Percentiles rank a stretch among this genome's conserved stretches.
Conservation (phyloP, 1,140 invertebrate genomes). For the Calliphora vicina region DNA sequence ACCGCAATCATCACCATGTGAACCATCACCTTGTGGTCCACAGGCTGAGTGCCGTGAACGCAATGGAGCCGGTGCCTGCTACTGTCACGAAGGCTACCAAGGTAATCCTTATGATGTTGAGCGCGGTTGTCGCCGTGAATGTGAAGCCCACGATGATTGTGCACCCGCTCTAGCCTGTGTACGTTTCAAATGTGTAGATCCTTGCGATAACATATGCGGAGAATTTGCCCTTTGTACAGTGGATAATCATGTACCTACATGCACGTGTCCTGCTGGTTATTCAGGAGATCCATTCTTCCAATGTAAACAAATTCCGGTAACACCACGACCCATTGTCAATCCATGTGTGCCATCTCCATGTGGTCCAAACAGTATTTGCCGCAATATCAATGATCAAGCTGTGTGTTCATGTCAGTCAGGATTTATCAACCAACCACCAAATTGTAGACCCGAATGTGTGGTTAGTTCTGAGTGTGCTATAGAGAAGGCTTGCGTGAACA, state of each 20-base stretch:
- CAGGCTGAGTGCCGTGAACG: conserved; percentile 74
- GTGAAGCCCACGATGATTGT: conserved; percentile 80
- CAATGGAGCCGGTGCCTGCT: conserved; percentile 73
- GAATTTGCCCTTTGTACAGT: conserved; percentile 77
- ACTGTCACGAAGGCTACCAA: conserved; percentile 73
- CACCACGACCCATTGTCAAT: conserved; percentile 57
- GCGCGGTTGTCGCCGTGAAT: conserved; percentile 77
- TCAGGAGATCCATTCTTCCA: conserved; percentile 83
- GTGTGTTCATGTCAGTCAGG: conserved; percentile 76
- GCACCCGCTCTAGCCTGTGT: conserved; percentile 72
- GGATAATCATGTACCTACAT: conserved; percentile 77
- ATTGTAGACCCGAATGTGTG: conserved; percentile 74
- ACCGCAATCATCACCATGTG: conserved; percentile 70
- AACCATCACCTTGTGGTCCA: conserved; percentile 74
- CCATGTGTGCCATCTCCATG: conserved; percentile 73
- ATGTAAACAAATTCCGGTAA: conserved; percentile 71
- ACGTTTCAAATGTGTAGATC: conserved; percentile 79
- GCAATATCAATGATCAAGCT: conserved; percentile 70
- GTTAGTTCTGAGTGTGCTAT: conserved; percentile 73
- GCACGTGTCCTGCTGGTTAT: conserved; percentile 75
- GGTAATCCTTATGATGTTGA: conserved; percentile 73
- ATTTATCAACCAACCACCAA: conserved; percentile 80
- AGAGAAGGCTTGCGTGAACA: conserved; percentile 74
- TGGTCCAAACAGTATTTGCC: conserved; percentile 77
- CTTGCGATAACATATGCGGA: conserved; percentile 78